Base-by-base conservation (phyloP, 2,888 invertebrate species). In the Polyploca ridens region DNA sequence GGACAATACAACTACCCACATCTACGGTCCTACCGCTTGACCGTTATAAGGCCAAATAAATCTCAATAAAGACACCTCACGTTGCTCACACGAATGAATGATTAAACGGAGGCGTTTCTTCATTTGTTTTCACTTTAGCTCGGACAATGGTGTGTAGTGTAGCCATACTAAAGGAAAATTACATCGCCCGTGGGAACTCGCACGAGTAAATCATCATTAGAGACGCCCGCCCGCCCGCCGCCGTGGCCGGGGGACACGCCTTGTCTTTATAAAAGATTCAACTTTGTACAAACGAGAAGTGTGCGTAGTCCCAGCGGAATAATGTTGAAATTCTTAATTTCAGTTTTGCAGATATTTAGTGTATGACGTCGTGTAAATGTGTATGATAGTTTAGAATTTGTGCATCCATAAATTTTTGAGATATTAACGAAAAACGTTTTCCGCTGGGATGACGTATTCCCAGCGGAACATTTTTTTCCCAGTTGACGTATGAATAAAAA, bases 191-290 rank as follows among this genome's bases (percentile, higher is more conserved):
- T 83, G 92, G 91, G 91, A 91, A 78, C 82, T 69, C 72, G 77
- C 79, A 73, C 82, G 82, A 85, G 90, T 93, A 92, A 87, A 93
- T 93, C 92, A 91, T 91, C 90, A 93, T 93, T 93, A 93, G 88
- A 80, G 75, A 67, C 71, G 75, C 75, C 67, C 63, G 27, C 75
- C 67, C 63, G 27, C 27, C 27, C 1, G 1, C 27, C 27, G 67
- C 68, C 63, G 64, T 67, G 64, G 69, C 67, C 75, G 78, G 77
- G 86, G 84, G 90, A 90, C 90, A 87, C 82, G 85, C 83, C 86
- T 85, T 79, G 87, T 90, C 89, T 90, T 90, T 90, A 92, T 91
- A 92, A 92, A 92, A 92, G 87, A 92, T 92, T 92, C 91, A 92
- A 84, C 85, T 84, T 88, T 86, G 89, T 89, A 90, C 89, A 87